A percentile compares a stretch with the other conserved stretches of the same genome.
These are phyloP conservation scores for Scolopax mira DNA, from an alignment of 2,113 vertebrate species.

Conservation along the genomic window DNA sequence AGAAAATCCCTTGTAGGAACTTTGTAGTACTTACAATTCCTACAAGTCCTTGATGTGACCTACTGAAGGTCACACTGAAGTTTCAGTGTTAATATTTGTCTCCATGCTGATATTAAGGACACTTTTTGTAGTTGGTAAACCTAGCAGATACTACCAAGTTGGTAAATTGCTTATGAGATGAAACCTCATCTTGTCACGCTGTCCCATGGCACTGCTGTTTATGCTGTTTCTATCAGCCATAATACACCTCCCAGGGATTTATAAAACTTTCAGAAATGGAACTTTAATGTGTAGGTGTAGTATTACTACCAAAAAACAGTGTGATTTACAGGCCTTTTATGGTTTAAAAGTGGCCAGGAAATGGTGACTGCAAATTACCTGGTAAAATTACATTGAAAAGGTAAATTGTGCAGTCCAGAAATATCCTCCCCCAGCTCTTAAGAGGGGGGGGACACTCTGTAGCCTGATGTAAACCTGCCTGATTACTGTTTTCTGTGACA, in stretches of 20 bases:
- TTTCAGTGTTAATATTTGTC: background rate
- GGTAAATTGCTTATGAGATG: background rate
- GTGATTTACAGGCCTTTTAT: background rate
- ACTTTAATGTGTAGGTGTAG: background rate
- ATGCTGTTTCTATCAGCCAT: background rate
- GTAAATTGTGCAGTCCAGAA: background rate
- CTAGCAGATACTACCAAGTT: background rate
- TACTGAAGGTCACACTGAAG: background rate
- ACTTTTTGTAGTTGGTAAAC: background rate
- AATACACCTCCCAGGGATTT: background rate
- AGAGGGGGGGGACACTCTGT: background rate
- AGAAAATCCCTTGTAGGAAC: background rate
- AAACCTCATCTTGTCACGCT: background rate
- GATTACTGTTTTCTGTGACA: background rate
- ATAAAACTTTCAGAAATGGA: background rate
- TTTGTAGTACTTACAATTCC: too few species aligned
- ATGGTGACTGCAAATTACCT: background rate
- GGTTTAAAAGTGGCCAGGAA: background rate
- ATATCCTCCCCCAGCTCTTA: background rate
- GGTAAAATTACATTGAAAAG: background rate
- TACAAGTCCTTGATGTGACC: too few species aligned
- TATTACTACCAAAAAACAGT: background rate
- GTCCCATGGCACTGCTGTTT: background rate
- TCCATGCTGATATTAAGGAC: background rate
- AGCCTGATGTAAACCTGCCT: background rate